Evolutionary conservation across 2,113 vertebrate species (phyloP), one percentile per base, ranked within the genome.

Genomic region (Chaetorhynchus papuensis): DNA sequence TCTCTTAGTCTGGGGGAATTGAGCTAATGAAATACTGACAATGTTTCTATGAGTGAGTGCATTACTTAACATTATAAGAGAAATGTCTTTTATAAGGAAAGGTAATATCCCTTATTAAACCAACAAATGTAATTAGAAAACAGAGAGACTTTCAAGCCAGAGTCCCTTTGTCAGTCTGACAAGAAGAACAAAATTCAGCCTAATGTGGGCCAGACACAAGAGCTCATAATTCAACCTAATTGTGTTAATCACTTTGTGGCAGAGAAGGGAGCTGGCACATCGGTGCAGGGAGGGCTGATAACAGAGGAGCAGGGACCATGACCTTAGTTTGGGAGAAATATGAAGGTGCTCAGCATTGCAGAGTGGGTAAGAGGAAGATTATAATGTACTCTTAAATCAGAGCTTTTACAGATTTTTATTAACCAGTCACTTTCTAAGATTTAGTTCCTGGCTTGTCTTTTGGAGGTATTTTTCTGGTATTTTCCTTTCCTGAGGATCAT

Each of bases 261-360:
- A 64, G 85, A 54, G 84, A 56, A 82, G 22, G 27, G 61, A 83
- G 41, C 19, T 2, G 4, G 27, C 39, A 68, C 28, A 31, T 79
- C 0, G 0, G 44, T 1, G 2, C 27, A 35, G 47, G 0, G 3
- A 83, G 30, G 49, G 16, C 37, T 90, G 27, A 35, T 35, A 71
- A 6, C 42, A 47, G 42, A 54, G 24, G 4, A 45, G 18, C 33
- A 42, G 35, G 31, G 54, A 72, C 41, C 14, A 10, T 4, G 21
- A 16, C 31, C 24, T 56, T 19, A 31, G 2, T 60, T 63, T 71
- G n/a, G 24, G 50, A 79, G 68, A 63, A 83, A 77, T 72, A 53
- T 9, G 50, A 79, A 76, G 6, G 10, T 72, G 28, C 20, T 76
- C 26, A 10, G 22, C 9, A 0, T 6, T 64, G 22, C 22, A 69